Evolutionary conservation across 2,113 vertebrate species (phyloP).

Genomic region (Cromileptes altivelis): DNA sequence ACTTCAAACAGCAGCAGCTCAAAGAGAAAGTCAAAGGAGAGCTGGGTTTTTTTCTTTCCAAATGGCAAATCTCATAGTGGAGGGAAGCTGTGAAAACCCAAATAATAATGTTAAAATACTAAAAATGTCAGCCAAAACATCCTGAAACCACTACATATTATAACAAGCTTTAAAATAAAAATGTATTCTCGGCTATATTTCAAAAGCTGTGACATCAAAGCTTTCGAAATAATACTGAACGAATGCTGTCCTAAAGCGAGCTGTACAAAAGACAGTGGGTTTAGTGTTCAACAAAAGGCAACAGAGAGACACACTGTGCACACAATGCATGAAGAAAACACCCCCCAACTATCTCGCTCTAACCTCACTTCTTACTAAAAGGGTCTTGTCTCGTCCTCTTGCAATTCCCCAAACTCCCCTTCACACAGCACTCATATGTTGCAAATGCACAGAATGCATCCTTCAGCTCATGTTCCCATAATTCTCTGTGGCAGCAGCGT

Average conservation of each 20-base stretch:
- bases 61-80: constrained; percentile 49
- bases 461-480: constrained; percentile 86
- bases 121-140: constrained; percentile 18
- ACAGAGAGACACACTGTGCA: constrained; percentile 5
- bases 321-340: constrained; percentile 47
- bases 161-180: constrained; percentile 29
- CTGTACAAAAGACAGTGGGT: constrained; percentile 24
- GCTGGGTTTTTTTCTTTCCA: constrained; percentile 47
- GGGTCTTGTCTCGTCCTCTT: constrained; percentile 66
- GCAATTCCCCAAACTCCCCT: constrained; percentile 79
- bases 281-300: constrained; percentile 16
- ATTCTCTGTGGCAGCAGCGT: constrained; percentile 88
- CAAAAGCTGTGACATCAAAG: constrained; percentile 50
- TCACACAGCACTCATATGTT: constrained; percentile 78
- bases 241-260: constrained; percentile 3
- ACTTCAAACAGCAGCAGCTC: constrained; percentile 77
- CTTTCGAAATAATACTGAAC: constrained; percentile 29
- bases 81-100: constrained; percentile 31
- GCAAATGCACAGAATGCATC: constrained; percentile 83
- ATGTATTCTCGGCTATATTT: constrained; percentile 35
- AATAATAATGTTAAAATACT: constrained; percentile 22
- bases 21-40: constrained; percentile 72
- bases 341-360: constrained; percentile 36
- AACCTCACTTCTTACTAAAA: constrained; percentile 69
- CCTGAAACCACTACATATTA: background rate